Base-by-base conservation (phyloP, 2,888 invertebrate species). In the Tenthredo scrophulariae region DNA sequence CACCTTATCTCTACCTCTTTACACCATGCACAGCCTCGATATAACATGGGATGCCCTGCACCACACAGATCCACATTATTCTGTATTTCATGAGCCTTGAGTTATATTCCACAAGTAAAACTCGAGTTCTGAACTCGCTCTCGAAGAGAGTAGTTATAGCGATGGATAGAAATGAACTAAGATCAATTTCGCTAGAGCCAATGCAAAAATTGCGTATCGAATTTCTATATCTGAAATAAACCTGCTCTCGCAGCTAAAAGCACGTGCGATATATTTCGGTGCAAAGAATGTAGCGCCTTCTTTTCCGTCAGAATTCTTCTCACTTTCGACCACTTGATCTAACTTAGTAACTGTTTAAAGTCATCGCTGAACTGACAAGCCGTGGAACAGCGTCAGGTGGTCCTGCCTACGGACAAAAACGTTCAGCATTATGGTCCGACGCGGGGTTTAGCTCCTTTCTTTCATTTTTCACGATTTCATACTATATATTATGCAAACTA, bases 361-460 rank as follows among this genome's bases (percentile, higher is more conserved):
- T 50, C 62, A 40, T 62, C 62, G 80, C 80, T 62, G n/a, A 62
- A 22, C 37, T 80, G 80, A 62, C 62, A 43, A 33, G 40, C 37
- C 80, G 62, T 80, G 62, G 15, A 62, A 58, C 80, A 58, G 37
- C 62, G 80, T 80, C 58, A 40, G 80, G 46, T 62, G 80, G 58
- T 80, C 80, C 40, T 74, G 15, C 43, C 10, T 67, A 33, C 26
- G 40, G 40, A 37, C n/a, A 80, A 80, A 80, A 62, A 62, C 13
- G 80, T 80, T 18, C 54, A 54, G 77, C 5, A 54, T 10, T 4
- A 77, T 54, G 54, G 50, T 77, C 77, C 33, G 77, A 37, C 9
- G 29, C 40, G 33, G 54, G 15, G 26, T 33, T 50, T 29, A 10
- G 26, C 26, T 33, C 29, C 46, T 77, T 50, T 54, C 77, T 33